These are phyloP conservation scores for Erebia epiphron DNA, from an alignment of 2,888 invertebrate species.

Conservation along the genomic window DNA sequence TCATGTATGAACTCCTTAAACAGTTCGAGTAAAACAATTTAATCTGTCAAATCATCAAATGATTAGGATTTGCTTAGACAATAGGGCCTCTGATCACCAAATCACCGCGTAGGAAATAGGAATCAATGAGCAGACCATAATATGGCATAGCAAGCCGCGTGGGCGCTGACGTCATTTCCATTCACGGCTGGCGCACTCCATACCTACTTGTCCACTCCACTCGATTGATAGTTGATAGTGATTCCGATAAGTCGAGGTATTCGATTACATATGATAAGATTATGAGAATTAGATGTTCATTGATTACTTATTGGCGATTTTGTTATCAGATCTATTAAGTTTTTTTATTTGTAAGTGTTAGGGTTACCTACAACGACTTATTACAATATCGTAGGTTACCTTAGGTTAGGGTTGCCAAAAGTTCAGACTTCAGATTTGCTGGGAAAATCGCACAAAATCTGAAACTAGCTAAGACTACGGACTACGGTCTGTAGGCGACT, in stretches of 20 bases:
- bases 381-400: too few relatives aligned
- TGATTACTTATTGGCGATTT: slow-evolving; percentile 12
- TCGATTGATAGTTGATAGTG: not conserved
- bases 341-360: not conserved
- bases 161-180: slow-evolving; percentile 67
- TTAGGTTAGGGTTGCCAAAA: too few relatives aligned
- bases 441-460: too few relatives aligned
- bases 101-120: slow-evolving; percentile 28
- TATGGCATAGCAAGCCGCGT: slow-evolving; percentile 52
- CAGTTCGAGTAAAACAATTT: too few relatives aligned
- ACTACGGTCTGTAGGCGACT: too few relatives aligned
- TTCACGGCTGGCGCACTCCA: slow-evolving; percentile 49
- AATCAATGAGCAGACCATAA: slow-evolving; percentile 51
- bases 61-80: not conserved
- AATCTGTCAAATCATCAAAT: not conserved
- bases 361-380: too few relatives aligned
- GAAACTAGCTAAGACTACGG: too few relatives aligned
- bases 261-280: not conserved
- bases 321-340: not conserved
- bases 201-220: not conserved
- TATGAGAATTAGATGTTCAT: not conserved
- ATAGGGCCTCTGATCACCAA: not conserved
- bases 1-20: too few relatives aligned
- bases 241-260: not conserved
- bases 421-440: too few relatives aligned